Percentiles rank a stretch among this genome's conserved stretches.
Conservation (phyloP, 2,113 vertebrate species). For the Corydoras sp. region DNA sequence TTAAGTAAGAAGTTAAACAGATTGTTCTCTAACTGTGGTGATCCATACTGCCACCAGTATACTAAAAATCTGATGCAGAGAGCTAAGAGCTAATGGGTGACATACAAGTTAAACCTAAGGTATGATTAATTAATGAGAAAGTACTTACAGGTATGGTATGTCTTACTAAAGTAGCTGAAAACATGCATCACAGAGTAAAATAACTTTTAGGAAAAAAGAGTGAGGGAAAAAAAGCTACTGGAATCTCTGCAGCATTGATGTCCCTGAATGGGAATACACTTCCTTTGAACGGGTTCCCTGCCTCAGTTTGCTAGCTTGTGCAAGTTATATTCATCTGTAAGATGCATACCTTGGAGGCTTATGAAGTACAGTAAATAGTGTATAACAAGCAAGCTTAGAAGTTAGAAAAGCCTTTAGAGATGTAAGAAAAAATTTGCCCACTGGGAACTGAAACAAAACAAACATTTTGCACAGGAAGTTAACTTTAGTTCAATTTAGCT, state of each 20-base stretch:
- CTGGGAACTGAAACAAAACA: slow-evolving; percentile 7
- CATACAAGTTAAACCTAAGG: too few relatives aligned
- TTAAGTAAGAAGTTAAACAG: too few relatives aligned
- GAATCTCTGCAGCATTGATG: slow-evolving; percentile 4
- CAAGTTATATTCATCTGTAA: slow-evolving; percentile 1
- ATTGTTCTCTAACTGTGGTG: too few relatives aligned
- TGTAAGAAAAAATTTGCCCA: neutral
- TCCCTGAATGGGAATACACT: slow-evolving; percentile 17
- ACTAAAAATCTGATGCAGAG: too few relatives aligned
- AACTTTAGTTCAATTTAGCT: neutral
- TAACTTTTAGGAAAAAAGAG: neutral
- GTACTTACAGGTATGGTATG: neutral
- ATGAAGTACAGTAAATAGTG: slow-evolving; percentile 6
- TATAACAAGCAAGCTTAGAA: neutral
- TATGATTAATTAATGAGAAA: too few relatives aligned
- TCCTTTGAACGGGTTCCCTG: slow-evolving; percentile 5
- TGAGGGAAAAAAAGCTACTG: neutral
- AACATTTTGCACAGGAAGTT: slow-evolving; percentile 9
- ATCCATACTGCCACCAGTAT: too few relatives aligned
- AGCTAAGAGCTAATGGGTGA: too few relatives aligned
- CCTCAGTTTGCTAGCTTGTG: neutral
- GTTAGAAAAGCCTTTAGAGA: neutral
- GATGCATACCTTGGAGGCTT: neutral
- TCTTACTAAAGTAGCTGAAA: neutral
- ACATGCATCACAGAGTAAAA: neutral